Evolutionary conservation across 37 sponge, comb jelly and placozoan species (phyloP).

Genomic region (Eunapius fragilis): DNA sequence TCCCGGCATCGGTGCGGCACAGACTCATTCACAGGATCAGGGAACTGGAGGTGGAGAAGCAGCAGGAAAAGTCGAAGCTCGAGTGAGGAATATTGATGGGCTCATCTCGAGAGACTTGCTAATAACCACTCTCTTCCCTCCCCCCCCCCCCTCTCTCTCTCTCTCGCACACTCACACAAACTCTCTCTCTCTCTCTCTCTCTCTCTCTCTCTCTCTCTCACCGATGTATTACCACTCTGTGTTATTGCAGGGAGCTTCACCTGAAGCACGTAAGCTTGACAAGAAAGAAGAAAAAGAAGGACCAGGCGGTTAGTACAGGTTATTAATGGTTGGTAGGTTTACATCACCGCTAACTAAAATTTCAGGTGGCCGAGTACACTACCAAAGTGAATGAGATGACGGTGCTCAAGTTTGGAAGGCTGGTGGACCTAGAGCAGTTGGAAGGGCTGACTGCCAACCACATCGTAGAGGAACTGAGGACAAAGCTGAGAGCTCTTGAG

Average conservation of each 20-base stretch:
- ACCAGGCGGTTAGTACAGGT: neutral
- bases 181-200: neutral
- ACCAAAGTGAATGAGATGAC: constrained; percentile 79
- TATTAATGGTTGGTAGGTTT: neutral
- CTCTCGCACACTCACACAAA: neutral
- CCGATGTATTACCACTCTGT: neutral
- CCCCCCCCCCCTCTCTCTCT: neutral
- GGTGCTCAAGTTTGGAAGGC: constrained; percentile 95
- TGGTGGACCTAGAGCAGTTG: constrained; percentile 89
- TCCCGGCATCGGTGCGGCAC: constrained; percentile 54
- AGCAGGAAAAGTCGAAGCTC: constrained; percentile 77
- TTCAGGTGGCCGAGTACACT: constrained; percentile 66
- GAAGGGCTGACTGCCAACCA: constrained; percentile 79
- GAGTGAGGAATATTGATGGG: constrained; percentile 35
- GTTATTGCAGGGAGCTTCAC: neutral
- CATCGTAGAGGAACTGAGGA: constrained; percentile 75
- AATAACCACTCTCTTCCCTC: neutral
- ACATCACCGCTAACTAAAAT: neutral
- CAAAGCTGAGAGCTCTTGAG: constrained; percentile 64
- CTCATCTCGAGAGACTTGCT: neutral
- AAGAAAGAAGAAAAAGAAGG: constrained; percentile 1
- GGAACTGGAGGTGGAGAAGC: constrained; percentile 82
- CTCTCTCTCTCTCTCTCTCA: neutral
- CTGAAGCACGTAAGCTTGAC: constrained; percentile 2
- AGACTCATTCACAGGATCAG: constrained; percentile 71